A percentile compares a stretch with the other conserved stretches of the same genome.
phyloP scores from a whole-genome alignment of 2,888 invertebrate genomes.

The Zhuqinia jingwanae region DNA sequence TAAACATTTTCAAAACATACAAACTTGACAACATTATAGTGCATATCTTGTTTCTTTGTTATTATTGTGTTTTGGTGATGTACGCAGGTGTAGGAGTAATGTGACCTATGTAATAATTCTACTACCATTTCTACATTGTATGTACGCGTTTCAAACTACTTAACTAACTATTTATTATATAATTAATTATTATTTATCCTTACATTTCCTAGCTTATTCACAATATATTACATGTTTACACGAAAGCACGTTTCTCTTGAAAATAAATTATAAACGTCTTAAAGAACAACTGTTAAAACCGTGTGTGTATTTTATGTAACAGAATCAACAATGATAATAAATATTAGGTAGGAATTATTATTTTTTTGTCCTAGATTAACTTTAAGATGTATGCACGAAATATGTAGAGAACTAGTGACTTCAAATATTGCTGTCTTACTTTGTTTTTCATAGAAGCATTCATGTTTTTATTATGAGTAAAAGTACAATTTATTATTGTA shows the following conservation, averaged over 20 bases:
- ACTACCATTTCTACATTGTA: too few relatives aligned
- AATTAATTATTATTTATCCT: not conserved
- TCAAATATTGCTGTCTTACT: constrained; percentile 45
- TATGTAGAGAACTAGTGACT: constrained; percentile 35
- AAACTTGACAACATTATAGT: not conserved
- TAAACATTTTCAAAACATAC: constrained; percentile 52
- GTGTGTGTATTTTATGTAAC: too few relatives aligned
- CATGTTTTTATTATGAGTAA: not conserved
- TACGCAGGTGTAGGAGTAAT: too few relatives aligned
- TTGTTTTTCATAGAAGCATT: not conserved
- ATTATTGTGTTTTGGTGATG: not conserved
- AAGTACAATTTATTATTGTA: not conserved
- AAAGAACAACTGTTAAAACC: too few relatives aligned
- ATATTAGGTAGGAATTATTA: too few relatives aligned
- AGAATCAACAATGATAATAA: too few relatives aligned
- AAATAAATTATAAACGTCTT: not conserved
- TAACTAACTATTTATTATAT: too few relatives aligned
- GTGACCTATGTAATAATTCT: too few relatives aligned
- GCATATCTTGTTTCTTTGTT: not conserved
- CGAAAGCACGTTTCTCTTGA: constrained; percentile 51
- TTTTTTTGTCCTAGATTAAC: too few relatives aligned
- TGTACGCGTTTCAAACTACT: too few relatives aligned
- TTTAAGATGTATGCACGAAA: too few relatives aligned
- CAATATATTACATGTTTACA: constrained; percentile 2
- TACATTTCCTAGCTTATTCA: too few relatives aligned